Conservation (phyloP, 2,888 invertebrate species). For the Sphecodes monilicornis region DNA sequence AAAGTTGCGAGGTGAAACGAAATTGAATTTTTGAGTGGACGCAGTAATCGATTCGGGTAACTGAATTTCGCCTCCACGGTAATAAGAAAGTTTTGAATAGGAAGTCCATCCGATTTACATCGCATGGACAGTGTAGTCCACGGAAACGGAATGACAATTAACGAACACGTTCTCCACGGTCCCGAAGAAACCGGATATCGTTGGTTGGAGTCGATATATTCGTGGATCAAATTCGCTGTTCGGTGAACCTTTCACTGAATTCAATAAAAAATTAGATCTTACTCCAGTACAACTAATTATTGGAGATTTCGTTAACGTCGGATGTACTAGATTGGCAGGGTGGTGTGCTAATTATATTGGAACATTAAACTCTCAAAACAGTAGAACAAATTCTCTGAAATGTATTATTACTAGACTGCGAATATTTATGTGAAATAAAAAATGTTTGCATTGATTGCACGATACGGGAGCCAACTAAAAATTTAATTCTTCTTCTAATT, state of each 20-base stretch:
- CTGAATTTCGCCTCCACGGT: constrained; percentile 6
- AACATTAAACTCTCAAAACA: background rate
- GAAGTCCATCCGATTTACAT: constrained; percentile 1
- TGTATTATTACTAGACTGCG: no score
- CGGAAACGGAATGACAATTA: constrained; percentile 43
- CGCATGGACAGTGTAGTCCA: background rate
- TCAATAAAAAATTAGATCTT: background rate
- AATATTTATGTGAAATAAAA: no score
- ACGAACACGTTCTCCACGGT: constrained; percentile 23
- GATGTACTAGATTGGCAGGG: background rate
- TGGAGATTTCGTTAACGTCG: background rate
- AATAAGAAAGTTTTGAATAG: constrained; percentile 32
- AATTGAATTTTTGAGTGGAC: constrained; percentile 24
- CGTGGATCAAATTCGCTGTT: background rate
- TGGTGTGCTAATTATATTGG: background rate
- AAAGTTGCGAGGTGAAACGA: background rate
- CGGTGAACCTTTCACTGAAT: background rate
- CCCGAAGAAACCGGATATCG: constrained; percentile 6
- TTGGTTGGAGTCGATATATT: constrained; percentile 21
- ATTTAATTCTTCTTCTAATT: no score
- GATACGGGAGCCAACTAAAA: no score
- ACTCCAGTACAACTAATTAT: background rate
- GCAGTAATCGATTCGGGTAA: constrained; percentile 14
- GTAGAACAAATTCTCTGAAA: no score
- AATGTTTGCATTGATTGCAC: no score